Evolutionary conservation across 2,888 invertebrate species (phyloP), one percentile per base, ranked within the genome.

Genomic region (Epinotia nisella): DNA sequence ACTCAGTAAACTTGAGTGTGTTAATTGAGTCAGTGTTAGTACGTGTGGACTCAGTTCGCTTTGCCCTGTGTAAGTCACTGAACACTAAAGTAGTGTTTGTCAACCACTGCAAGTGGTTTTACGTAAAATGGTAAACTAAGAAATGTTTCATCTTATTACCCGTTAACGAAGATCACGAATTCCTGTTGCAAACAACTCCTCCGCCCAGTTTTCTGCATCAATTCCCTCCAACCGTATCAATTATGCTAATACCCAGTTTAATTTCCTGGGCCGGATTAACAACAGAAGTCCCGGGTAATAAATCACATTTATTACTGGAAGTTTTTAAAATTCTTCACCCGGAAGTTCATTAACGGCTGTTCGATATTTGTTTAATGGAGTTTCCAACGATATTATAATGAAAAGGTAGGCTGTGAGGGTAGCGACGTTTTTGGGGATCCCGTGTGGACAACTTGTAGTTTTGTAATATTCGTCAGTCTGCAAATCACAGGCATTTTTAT

Each of bases 191-290:
- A 79, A 85, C 15, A 83, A 82, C 82, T 83, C 86, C 85, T 78
- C 79, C 87, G 88, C 90, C 91, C 88, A 87, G 90, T 91, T 92
- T 91, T 92, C 91, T 87, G 86, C 90, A 78, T 88, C 86, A 85
- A 84, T 92, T 86, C 90, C 85, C 89, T 83, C 79, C 85, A 90
- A 88, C 85, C 90, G 91, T 91, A 93, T 93, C 93, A 93, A 93
- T 93, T 93, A 93, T 93, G 92, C 88, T 91, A 92, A 93, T 92
- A 86, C 89, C 85, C 78, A 83, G 86, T 91, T 93, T 93, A 93
- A 93, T 93, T 93, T 93, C 93, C 93, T 93, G 91, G 78, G 77
- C 80, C 85, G 87, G 90, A 92, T 92, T 93, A 92, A 90, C 90
- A 84, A 85, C 80, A 80, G 84, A 82, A 85, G 87, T 88, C 85